A percentile compares a stretch with the other conserved stretches of the same genome.
These are phyloP conservation scores for Catharus fuscescens DNA, from an alignment of 2,113 vertebrate genomes.

Conservation along the genomic window DNA sequence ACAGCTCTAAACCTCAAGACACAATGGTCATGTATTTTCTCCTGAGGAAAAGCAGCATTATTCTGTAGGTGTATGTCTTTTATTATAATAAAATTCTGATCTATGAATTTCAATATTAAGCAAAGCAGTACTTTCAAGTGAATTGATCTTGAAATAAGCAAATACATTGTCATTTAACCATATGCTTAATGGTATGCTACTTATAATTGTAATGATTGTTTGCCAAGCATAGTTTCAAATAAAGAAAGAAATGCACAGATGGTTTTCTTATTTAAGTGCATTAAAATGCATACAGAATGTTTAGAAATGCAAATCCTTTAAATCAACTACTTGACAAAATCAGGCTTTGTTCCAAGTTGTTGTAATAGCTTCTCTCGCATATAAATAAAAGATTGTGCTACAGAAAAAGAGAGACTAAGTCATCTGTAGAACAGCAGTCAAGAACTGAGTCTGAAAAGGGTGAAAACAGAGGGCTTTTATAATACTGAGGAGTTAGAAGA, in stretches of 20 bases:
- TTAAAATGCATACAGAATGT: constrained; percentile 59
- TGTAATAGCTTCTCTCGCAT: constrained; percentile 24
- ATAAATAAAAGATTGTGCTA: constrained; percentile 36
- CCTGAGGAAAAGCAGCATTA: neutral
- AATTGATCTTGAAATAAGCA: constrained; percentile 23
- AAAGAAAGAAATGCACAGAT: constrained; percentile 46
- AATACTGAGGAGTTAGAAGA: neutral
- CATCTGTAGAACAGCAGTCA: constrained; percentile 25
- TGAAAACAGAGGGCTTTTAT: neutral
- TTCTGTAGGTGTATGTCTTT: neutral
- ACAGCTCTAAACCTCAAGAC: neutral
- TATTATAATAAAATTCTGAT: neutral
- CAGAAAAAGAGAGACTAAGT: constrained; percentile 28
- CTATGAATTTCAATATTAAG: constrained; percentile 29
- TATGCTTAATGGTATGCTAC: neutral
- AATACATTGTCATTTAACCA: constrained; percentile 11
- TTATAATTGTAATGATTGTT: constrained; percentile 48
- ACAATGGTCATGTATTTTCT: neutral
- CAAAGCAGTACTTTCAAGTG: neutral
- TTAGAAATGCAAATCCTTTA: constrained; percentile 66
- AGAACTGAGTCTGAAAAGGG: neutral
- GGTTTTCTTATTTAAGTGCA: constrained; percentile 57
- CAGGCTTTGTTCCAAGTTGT: constrained; percentile 48
- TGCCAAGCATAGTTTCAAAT: constrained; percentile 19
- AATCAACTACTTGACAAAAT: constrained; percentile 51